Conservation (phyloP, 2,888 invertebrate species). For the Gandaritis pyraliata region DNA sequence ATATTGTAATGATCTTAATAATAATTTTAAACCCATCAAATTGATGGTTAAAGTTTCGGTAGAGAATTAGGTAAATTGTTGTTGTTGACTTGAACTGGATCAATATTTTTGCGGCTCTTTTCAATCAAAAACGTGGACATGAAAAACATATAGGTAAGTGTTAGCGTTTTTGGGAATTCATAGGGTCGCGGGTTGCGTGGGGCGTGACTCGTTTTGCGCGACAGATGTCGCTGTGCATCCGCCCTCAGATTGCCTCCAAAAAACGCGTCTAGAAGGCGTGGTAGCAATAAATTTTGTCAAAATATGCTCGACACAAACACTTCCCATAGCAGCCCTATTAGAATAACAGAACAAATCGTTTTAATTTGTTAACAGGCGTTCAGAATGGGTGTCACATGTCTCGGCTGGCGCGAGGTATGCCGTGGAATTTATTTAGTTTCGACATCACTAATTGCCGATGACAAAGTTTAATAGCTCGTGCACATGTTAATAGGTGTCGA, state of each 20-base stretch:
- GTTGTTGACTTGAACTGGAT: not conserved
- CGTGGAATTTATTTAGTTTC: conserved; percentile 73
- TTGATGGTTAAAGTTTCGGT: not conserved
- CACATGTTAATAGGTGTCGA: conserved; percentile 73
- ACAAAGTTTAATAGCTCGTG: conserved; percentile 77
- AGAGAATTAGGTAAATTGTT: not conserved
- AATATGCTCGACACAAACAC: conserved; percentile 81
- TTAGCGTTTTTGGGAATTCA: conserved; percentile 62
- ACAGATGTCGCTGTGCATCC: conserved; percentile 78
- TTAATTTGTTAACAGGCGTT: conserved; percentile 83
- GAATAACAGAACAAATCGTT: conserved; percentile 83
- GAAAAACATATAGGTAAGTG: conserved; percentile 39
- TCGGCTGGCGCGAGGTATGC: conserved; percentile 59
- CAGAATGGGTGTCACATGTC: conserved; percentile 81
- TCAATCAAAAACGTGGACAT: conserved; percentile 5
- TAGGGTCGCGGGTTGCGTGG: conserved; percentile 50
- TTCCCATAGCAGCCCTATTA: conserved; percentile 80
- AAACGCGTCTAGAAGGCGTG: conserved; percentile 78
- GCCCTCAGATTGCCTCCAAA: conserved; percentile 63
- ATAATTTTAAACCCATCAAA: too few relatives aligned
- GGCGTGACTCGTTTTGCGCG: conserved; percentile 74
- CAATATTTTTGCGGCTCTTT: conserved; percentile 1
- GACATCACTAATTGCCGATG: conserved; percentile 80
- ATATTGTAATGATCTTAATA: not conserved
- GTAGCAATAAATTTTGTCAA: conserved; percentile 84